Evolutionary conservation across 1,140 invertebrate genomes (phyloP).

Genomic region (Procambarus clarkii): DNA sequence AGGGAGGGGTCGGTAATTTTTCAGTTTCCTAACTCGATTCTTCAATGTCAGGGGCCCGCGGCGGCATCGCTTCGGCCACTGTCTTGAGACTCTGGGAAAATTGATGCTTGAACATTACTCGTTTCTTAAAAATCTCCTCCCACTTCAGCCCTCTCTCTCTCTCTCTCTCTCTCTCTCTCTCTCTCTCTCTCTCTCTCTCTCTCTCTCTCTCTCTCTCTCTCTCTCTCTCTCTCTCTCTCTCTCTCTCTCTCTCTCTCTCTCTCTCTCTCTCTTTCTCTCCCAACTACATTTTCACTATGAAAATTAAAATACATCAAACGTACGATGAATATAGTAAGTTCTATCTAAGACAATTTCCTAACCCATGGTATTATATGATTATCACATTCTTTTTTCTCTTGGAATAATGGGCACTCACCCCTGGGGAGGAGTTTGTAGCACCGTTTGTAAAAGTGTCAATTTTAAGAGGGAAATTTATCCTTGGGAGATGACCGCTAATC

Average conservation of each 20-base stretch:
- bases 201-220: neutral
- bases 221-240: too few species aligned
- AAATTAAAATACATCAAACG: too few species aligned
- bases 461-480: conserved; percentile 27
- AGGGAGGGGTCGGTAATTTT: conserved; percentile 61
- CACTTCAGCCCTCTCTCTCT: neutral
- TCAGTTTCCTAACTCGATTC: conserved; percentile 62
- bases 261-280: neutral
- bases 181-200: neutral
- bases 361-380: neutral
- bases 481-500: conserved; percentile 33
- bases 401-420: neutral
- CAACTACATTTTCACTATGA: too few species aligned
- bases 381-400: neutral
- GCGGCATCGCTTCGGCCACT: conserved; percentile 1
- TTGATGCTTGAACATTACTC: conserved; percentile 46
- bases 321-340: neutral
- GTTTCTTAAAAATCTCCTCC: conserved; percentile 3
- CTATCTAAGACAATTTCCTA: neutral
- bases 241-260: neutral
- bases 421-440: neutral
- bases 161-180: conserved; percentile 11
- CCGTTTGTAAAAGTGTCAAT: conserved; percentile 33
- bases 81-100: conserved; percentile 48
- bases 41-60: conserved; percentile 41